phyloP scores from a whole-genome alignment of 2,797 vertebrate genomes.

The Sebastes jordani region DNA sequence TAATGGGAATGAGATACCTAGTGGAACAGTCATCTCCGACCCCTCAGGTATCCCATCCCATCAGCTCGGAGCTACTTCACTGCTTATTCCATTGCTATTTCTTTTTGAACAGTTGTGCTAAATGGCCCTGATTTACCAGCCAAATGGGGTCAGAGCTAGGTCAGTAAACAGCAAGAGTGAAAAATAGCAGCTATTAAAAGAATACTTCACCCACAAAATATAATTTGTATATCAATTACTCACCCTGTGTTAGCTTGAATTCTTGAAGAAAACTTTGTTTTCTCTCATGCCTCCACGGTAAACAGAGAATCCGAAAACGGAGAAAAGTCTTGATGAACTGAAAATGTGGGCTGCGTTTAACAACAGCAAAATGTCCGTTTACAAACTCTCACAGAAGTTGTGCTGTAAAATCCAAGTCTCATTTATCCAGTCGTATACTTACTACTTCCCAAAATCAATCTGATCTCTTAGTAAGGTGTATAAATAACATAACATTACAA shows the following conservation, averaged over 20 bases:
- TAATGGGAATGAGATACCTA: background rate
- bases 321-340: background rate
- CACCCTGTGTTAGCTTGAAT: background rate
- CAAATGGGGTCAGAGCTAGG: constrained; percentile 20
- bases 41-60: background rate
- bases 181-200: constrained; percentile 26
- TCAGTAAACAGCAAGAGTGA: constrained; percentile 46
- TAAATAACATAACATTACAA: no score
- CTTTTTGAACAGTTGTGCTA: background rate
- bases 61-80: background rate
- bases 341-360: background rate
- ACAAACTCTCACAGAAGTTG: background rate
- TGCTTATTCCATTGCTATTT: constrained; percentile 11
- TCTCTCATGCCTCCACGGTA: background rate
- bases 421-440: background rate
- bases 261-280: background rate
- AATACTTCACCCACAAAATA: background rate
- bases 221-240: background rate
- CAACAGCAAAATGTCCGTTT: background rate
- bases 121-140: constrained; percentile 10
- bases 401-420: background rate
- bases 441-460: background rate
- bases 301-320: background rate
- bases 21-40: background rate
- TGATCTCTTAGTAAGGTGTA: no score